A percentile compares a stretch with the other conserved stretches of the same genome.
phyloP scores from a whole-genome alignment of 2,888 invertebrate species.

The Spatulosminthurus flaviceps region DNA sequence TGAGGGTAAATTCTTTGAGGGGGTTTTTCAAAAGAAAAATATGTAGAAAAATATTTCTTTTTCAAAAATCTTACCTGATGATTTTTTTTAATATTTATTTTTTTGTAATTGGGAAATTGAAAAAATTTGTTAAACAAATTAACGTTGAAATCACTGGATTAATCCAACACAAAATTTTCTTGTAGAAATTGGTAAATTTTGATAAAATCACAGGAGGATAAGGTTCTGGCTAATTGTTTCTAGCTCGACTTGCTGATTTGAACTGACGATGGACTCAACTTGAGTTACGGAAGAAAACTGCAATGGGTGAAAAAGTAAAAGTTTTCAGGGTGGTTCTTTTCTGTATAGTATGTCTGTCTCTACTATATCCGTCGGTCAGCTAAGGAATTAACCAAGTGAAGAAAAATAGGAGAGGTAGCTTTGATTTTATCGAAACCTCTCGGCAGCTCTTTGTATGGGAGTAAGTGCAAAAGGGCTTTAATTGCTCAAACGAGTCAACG shows the following conservation, averaged over 20 bases:
- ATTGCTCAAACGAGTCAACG: constrained; percentile 7
- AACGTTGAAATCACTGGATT: constrained; percentile 40
- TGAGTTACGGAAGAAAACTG: constrained; percentile 57
- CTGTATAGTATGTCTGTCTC: too few relatives aligned
- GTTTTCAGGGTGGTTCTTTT: constrained; percentile 51
- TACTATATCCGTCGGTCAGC: constrained; percentile 35
- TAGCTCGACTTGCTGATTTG: constrained; percentile 49
- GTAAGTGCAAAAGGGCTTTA: constrained; percentile 2
- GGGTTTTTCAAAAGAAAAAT: too few relatives aligned
- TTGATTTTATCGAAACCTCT: constrained; percentile 18
- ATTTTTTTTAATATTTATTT: background rate
- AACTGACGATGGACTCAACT: constrained; percentile 52
- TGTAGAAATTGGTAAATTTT: background rate
- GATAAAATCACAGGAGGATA: constrained; percentile 22
- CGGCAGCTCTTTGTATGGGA: background rate
- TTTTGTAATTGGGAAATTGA: too few relatives aligned
- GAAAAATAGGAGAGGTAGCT: constrained; percentile 38
- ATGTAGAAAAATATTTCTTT: too few relatives aligned
- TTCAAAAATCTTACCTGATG: constrained; percentile 44
- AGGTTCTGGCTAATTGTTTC: constrained; percentile 47
- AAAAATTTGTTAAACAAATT: background rate
- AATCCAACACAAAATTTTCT: constrained; percentile 27
- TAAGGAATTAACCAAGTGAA: constrained; percentile 41
- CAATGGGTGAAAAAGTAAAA: constrained; percentile 54
- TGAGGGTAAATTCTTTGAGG: too few relatives aligned